phyloP scores from a whole-genome alignment of 2,888 invertebrate genomes.

The Macaria liturata region DNA sequence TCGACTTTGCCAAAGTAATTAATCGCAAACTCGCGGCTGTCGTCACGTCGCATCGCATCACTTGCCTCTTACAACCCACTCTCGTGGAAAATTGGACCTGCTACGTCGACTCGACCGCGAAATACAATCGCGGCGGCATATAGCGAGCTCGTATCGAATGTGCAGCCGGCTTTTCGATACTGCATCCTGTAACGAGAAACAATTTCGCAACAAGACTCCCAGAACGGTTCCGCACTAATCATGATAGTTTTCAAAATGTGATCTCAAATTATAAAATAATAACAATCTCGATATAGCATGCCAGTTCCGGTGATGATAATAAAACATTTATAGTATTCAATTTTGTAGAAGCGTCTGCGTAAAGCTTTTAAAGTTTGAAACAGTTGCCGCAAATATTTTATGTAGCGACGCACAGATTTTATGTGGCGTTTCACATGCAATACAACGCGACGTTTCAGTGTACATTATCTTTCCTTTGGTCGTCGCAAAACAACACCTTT shows the following conservation, averaged over 20 bases:
- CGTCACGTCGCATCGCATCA: conserved; percentile 75
- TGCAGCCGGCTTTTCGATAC: conserved; percentile 8
- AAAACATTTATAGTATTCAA: background rate
- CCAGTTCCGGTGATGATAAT: too few relatives aligned
- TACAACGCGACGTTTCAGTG: conserved; percentile 3
- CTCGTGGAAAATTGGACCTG: conserved; percentile 75
- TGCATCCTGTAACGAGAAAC: background rate
- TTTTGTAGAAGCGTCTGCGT: too few relatives aligned
- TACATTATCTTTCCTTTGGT: conserved; percentile 2
- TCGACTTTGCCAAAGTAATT: conserved; percentile 73
- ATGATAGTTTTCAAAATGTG: too few relatives aligned
- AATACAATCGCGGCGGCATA: conserved; percentile 51
- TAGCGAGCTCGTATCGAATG: conserved; percentile 7
- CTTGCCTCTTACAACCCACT: conserved; percentile 57
- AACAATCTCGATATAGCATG: too few relatives aligned
- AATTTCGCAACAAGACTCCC: too few relatives aligned
- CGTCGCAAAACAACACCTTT: conserved; percentile 24
- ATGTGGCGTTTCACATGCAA: background rate
- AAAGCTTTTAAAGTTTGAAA: too few relatives aligned
- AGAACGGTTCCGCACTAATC: too few relatives aligned
- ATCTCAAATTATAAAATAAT: too few relatives aligned
- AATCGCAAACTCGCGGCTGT: conserved; percentile 68
- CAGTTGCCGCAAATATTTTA: background rate
- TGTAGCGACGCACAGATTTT: background rate
- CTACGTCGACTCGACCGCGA: conserved; percentile 61